These are phyloP conservation scores for Muscina levida DNA, from an alignment of 2,888 invertebrate genomes.

Conservation along the genomic window DNA sequence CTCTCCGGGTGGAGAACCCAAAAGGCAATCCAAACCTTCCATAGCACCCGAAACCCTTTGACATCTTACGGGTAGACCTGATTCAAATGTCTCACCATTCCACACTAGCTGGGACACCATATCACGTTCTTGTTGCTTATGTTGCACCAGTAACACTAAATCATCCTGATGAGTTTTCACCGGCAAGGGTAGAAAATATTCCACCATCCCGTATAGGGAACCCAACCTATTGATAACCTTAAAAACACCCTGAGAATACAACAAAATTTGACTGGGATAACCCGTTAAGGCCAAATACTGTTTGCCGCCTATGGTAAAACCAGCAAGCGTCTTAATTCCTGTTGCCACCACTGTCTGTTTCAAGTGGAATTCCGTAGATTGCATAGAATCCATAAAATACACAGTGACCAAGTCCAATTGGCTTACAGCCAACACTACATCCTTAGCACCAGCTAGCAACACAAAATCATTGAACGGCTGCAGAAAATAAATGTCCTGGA, in stretches of 20 bases:
- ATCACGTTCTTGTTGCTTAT: conserved; percentile 75
- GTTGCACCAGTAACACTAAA: conserved; percentile 79
- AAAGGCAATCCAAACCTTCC: conserved; percentile 75
- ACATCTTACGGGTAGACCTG: conserved; percentile 75
- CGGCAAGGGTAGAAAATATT: conserved; percentile 76
- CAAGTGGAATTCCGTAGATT: conserved; percentile 59
- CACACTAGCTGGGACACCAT: conserved; percentile 79
- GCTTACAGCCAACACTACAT: conserved; percentile 75
- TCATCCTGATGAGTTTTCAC: conserved; percentile 79
- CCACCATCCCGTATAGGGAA: conserved; percentile 77
- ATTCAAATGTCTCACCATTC: conserved; percentile 79
- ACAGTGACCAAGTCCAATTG: conserved; percentile 73
- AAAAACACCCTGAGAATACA: conserved; percentile 75
- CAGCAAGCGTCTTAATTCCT: conserved; percentile 72
- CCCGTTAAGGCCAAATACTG: conserved; percentile 78
- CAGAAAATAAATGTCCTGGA: conserved; percentile 73
- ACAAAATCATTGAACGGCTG: conserved; percentile 70
- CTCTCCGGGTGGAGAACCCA: conserved; percentile 65
- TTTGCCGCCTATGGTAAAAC: conserved; percentile 78
- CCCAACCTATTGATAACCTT: conserved; percentile 76
- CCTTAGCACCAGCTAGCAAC: conserved; percentile 75
- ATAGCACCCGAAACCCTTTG: conserved; percentile 69
- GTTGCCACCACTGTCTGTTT: conserved; percentile 68
- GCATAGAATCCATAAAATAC: conserved; percentile 73
- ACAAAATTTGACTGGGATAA: conserved; percentile 74